Conservation (phyloP, 2,113 vertebrate species). For the Petrocephalus microphthalmus region DNA sequence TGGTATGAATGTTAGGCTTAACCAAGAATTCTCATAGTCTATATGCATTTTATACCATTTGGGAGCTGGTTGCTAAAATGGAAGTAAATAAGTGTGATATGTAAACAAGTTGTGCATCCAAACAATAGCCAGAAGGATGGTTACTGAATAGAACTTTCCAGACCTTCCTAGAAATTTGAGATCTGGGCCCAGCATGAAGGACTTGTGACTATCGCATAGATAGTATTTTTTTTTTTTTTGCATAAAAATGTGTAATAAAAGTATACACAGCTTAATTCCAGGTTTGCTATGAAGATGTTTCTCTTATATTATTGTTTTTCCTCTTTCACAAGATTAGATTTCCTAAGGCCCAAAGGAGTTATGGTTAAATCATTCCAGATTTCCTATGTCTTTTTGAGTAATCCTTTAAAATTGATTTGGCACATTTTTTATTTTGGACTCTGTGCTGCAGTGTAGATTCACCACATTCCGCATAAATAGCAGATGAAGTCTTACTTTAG, state of each 20-base stretch:
- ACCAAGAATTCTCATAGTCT: not conserved
- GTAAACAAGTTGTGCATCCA: slow-evolving; percentile 18
- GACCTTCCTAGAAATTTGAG: slow-evolving; percentile 17
- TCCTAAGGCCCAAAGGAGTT: slow-evolving; percentile 32
- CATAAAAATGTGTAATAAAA: not conserved
- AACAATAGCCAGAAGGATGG: slow-evolving; percentile 19
- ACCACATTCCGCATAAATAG: slow-evolving; percentile 16
- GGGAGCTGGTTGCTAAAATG: not conserved
- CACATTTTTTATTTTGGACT: slow-evolving; percentile 29
- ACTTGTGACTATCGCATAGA: slow-evolving; percentile 17
- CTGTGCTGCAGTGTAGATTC: slow-evolving; percentile 24
- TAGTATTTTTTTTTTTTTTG: not conserved
- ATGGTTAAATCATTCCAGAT: slow-evolving; percentile 45
- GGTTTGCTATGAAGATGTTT: slow-evolving; percentile 3
- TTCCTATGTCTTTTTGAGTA: slow-evolving; percentile 40
- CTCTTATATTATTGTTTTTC: not conserved
- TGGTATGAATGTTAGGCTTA: not conserved
- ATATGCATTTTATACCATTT: not conserved
- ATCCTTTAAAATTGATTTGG: slow-evolving; percentile 52
- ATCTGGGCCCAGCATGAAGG: slow-evolving; percentile 7
- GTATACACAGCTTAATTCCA: not conserved
- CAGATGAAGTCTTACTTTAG: slow-evolving; percentile 13
- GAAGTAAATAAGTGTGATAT: slow-evolving; percentile 22
- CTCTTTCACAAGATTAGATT: slow-evolving; percentile 30
- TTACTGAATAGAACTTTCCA: slow-evolving; percentile 13